Evolutionary conservation across 2,113 vertebrate genomes (phyloP), one percentile per base, ranked within the genome.

Genomic region (Acanthisitta chloris): DNA sequence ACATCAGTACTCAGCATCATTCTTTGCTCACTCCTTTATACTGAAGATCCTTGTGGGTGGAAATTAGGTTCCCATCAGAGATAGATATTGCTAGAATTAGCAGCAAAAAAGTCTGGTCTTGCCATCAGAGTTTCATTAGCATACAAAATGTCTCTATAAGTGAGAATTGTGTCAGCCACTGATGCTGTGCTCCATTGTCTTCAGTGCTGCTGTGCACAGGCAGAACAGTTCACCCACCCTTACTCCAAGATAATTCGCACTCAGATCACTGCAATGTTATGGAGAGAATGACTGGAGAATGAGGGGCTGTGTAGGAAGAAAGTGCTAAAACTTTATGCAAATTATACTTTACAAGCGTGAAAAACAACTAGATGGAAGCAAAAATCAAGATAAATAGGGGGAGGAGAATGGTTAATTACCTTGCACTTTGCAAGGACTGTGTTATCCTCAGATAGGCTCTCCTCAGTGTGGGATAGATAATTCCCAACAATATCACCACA

Each of bases 361-460:
- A 77, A 96, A 90, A 86, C 94, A 88, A 90, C 88, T 95, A 94
- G 88, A 95, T 95, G 89, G 43, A 96, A 92, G 93, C 70, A 93
- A 97, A 97, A 97, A 95, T 93, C 81, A 54, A 94, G 94, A 96
- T 92, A 96, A 95, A 96, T 74, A 81, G 73, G 89, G 77, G 92
- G 85, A 96, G 96, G 91, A 97, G 94, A 94, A 95, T 46, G 49
- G 92, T 90, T 96, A 84, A 95, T 96, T 94, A 96, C 92, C 72
- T 61, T 81, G 82, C 90, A 94, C 82, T 94, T 96, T 52, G 70
- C 81, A 97, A 83, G 95, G 93, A 93, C 88, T 91, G 76, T 94
- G 92, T 92, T 91, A 64, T 79, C 85, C 91, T 94, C 88, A 92
- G 93, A 93, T 90, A 96, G 90, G 83, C 84, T 94, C 89, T 54